A percentile compares a stretch with the other conserved stretches of the same genome.
Conservation (phyloP, 2,797 vertebrate species). For the Sternarchorhynchus goeldii region DNA sequence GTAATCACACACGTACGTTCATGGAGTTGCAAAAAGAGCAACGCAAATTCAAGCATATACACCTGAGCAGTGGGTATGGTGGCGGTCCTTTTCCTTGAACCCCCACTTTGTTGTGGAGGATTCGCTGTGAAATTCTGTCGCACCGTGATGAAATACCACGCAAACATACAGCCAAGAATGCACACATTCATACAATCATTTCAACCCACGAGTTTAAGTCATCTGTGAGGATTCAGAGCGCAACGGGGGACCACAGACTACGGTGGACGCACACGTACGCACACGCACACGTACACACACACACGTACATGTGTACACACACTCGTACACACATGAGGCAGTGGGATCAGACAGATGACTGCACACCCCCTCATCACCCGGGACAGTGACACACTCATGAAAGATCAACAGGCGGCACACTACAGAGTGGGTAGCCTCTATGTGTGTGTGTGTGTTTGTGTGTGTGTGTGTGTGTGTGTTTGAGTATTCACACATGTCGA, state of each 20-base stretch:
- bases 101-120: background rate
- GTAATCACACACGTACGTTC: conserved; percentile 29
- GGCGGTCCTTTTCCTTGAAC: background rate
- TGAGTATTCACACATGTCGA: conserved; percentile 45
- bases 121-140: background rate
- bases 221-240: conserved; percentile 42
- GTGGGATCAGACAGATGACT: conserved; percentile 60
- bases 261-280: conserved; percentile 41
- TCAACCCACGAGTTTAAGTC: conserved; percentile 47
- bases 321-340: conserved; percentile 47
- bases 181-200: conserved; percentile 23
- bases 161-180: conserved; percentile 6
- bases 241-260: conserved; percentile 48
- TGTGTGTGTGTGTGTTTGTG: conserved; percentile 39
- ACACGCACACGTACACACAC: conserved; percentile 27
- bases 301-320: conserved; percentile 20
- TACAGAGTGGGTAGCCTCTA: conserved; percentile 40
- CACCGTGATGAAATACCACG: background rate
- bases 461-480: conserved; percentile 23
- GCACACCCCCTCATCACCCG: conserved; percentile 59
- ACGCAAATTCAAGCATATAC: conserved; percentile 6
- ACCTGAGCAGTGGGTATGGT: background rate
- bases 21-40: conserved; percentile 15
- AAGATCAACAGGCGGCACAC: conserved; percentile 55
- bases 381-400: conserved; percentile 59